Evolutionary conservation across 2,797 vertebrate species (phyloP).

Genomic region (Propithecus perrieri): DNA sequence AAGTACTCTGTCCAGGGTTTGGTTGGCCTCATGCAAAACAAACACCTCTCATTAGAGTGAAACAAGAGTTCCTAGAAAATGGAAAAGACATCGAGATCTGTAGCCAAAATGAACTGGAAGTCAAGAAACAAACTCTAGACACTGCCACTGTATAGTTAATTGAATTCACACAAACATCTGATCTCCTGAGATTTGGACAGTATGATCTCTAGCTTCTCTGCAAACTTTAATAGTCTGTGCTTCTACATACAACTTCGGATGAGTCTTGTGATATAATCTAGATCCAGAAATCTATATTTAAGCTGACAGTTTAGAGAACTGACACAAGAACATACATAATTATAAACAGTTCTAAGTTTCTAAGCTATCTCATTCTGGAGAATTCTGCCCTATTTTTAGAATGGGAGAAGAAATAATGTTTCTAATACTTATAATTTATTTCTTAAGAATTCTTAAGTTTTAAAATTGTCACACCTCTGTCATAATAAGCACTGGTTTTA

Average conservation of each 20-base stretch:
- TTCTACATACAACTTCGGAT: not conserved
- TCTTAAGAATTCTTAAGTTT: not conserved
- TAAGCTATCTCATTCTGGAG: not conserved
- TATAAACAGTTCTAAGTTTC: not conserved
- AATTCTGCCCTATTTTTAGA: not conserved
- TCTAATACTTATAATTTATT: constrained; percentile 1
- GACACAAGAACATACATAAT: not conserved
- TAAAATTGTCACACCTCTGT: not conserved
- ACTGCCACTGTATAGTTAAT: not conserved
- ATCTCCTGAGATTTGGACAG: not conserved
- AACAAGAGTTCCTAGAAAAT: not conserved
- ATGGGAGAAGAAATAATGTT: not conserved
- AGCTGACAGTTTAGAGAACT: not conserved
- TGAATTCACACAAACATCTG: not conserved
- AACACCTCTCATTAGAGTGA: not conserved
- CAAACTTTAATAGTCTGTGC: not conserved
- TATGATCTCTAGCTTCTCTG: not conserved
- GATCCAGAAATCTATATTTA: not conserved
- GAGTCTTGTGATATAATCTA: not conserved
- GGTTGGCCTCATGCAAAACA: not conserved
- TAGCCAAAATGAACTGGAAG: not conserved
- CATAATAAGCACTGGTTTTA: not conserved
- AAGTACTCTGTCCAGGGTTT: not conserved
- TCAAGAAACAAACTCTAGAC: not conserved
- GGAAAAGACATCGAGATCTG: not conserved